These are phyloP conservation scores for Campopleginae sp. DNA, from an alignment of 2,888 invertebrate species.

Conservation along the genomic window DNA sequence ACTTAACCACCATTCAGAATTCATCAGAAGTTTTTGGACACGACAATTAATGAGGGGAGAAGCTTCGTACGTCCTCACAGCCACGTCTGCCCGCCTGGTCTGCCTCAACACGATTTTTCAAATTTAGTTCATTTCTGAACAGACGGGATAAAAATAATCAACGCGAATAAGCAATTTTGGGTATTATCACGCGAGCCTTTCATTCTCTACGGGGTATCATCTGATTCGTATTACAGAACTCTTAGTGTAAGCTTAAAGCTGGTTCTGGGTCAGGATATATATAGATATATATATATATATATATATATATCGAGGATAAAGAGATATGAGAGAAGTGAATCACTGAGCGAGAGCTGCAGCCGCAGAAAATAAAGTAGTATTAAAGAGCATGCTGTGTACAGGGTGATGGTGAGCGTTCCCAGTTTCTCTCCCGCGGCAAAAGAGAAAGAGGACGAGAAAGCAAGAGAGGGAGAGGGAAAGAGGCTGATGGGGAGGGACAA, in stretches of 20 bases:
- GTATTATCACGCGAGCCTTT: conserved; percentile 16
- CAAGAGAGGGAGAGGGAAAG: conserved; percentile 56
- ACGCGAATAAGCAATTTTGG: not conserved
- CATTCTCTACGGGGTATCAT: conserved; percentile 19
- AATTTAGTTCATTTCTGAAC: not conserved
- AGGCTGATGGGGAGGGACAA: conserved; percentile 66
- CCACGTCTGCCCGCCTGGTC: no score
- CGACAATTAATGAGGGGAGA: not conserved
- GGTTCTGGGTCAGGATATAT: conserved; percentile 20
- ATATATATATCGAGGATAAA: conserved; percentile 14
- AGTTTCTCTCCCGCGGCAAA: conserved; percentile 53
- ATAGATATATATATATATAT: conserved; percentile 13
- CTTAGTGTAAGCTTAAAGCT: conserved; percentile 38
- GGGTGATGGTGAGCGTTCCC: conserved; percentile 63
- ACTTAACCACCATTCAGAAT: not conserved
- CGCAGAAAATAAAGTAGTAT: conserved; percentile 65
- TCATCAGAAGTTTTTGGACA: not conserved
- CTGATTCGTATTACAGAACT: conserved; percentile 32
- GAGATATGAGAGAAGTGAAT: conserved; percentile 34
- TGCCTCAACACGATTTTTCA: not conserved
- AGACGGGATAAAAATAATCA: conserved; percentile 1
- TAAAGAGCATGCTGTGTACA: conserved; percentile 65
- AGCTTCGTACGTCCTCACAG: not conserved
- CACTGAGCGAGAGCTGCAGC: conserved; percentile 48
- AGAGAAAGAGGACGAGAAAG: conserved; percentile 61